Evolutionary conservation across 2,888 invertebrate genomes (phyloP).

Genomic region (Hololepta plana): DNA sequence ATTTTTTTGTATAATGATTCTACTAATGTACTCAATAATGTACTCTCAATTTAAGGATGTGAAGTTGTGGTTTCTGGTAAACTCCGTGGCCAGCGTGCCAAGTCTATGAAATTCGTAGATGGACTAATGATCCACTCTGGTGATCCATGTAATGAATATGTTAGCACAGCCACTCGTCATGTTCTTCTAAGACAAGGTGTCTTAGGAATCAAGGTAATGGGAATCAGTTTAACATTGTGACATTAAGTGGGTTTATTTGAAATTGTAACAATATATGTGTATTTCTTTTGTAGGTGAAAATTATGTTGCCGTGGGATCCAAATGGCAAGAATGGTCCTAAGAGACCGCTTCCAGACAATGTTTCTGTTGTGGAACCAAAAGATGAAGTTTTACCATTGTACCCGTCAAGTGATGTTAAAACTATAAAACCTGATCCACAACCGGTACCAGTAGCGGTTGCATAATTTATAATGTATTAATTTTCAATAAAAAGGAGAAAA

Average conservation of each 20-base stretch:
- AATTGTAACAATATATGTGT: constrained; percentile 28
- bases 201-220: constrained; percentile 53
- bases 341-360: constrained; percentile 94
- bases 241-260: background rate
- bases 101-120: constrained; percentile 99
- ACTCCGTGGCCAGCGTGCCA: constrained; percentile 95
- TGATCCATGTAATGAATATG: constrained; percentile 96
- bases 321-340: constrained; percentile 96
- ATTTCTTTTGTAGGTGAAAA: constrained; percentile 65
- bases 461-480: constrained; percentile 17
- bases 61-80: constrained; percentile 99
- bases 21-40: constrained; percentile 6
- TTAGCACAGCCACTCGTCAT: constrained; percentile 95
- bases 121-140: constrained; percentile 99
- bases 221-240: background rate
- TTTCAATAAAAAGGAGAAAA: no score
- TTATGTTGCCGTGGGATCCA: constrained; percentile 98
- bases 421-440: constrained; percentile 38
- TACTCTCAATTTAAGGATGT: constrained; percentile 42
- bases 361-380: constrained; percentile 92
- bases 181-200: constrained; percentile 87
- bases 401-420: constrained; percentile 61
- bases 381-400: constrained; percentile 64
- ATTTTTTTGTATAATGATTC: background rate
- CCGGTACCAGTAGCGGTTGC: constrained; percentile 29